Percentiles rank a stretch among this genome's conserved stretches.
These are phyloP conservation scores for Choristoneura fumiferana DNA, from an alignment of 1,140 invertebrate genomes.

Conservation along the genomic window DNA sequence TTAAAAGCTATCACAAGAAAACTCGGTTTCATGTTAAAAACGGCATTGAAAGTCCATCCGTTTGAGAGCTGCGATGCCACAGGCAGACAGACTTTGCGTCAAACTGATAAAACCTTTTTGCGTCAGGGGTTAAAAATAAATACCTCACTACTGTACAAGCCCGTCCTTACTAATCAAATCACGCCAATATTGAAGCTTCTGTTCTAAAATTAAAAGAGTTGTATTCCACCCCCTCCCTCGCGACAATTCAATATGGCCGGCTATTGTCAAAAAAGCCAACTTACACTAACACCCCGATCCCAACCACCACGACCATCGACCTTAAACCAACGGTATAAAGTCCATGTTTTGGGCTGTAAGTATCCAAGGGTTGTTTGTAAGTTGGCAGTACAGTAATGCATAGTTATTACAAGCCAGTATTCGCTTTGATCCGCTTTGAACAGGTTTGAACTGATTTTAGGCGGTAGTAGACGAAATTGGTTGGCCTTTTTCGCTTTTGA, in stretches of 20 bases:
- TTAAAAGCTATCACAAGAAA: too few species aligned
- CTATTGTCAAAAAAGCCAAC: conserved; percentile 11
- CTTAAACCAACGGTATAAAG: not conserved
- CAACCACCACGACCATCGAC: not conserved
- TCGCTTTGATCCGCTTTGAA: conserved; percentile 12
- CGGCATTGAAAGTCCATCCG: too few species aligned
- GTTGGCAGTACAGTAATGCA: not conserved
- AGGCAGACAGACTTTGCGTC: too few species aligned
- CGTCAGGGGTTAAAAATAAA: too few species aligned
- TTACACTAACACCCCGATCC: not conserved
- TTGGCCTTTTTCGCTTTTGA: conserved; percentile 12
- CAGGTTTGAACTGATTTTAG: not conserved
- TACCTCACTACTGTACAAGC: not conserved
- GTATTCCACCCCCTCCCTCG: conserved; percentile 7
- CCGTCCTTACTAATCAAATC: conserved; percentile 1
- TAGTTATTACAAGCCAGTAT: conserved; percentile 11
- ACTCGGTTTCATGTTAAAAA: too few species aligned
- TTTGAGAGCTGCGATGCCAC: too few species aligned
- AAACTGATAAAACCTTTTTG: too few species aligned
- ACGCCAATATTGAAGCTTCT: conserved; percentile 14
- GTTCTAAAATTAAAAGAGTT: conserved; percentile 17
- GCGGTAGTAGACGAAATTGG: conserved; percentile 4
- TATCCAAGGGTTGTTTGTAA: not conserved
- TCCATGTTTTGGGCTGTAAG: too few species aligned
- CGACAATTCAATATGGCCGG: conserved; percentile 15